Percentiles rank a stretch among this genome's conserved stretches.
phyloP scores from a whole-genome alignment of 2,888 invertebrate genomes.

The Drosophila rellima region DNA sequence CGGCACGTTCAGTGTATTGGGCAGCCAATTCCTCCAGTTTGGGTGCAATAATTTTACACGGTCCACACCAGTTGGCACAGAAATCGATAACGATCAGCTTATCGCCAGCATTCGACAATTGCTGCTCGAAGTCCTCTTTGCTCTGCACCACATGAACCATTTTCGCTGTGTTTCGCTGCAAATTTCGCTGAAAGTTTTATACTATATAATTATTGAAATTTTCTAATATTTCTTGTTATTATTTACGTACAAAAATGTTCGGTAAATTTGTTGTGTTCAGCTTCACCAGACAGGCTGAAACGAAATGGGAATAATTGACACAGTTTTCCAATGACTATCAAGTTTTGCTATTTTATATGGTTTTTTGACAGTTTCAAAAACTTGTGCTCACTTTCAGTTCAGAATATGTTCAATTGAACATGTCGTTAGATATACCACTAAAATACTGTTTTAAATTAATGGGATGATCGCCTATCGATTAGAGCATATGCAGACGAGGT shows the following conservation, averaged over 20 bases:
- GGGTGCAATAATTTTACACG: slow-evolving; percentile 95
- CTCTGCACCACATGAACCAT: slow-evolving; percentile 83
- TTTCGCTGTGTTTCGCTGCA: background rate
- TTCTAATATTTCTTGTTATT: background rate
- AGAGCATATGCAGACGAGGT: background rate
- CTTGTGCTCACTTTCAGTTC: background rate
- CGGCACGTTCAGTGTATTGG: slow-evolving; percentile 87
- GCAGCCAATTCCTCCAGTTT: slow-evolving; percentile 90
- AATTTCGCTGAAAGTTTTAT: background rate
- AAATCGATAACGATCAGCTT: slow-evolving; percentile 95
- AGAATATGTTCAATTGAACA: background rate
- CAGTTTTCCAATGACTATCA: background rate
- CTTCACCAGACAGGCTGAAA: slow-evolving; percentile 15
- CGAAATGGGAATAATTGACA: slow-evolving; percentile 8
- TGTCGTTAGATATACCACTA: background rate
- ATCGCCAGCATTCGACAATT: slow-evolving; percentile 90
- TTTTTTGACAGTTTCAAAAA: background rate
- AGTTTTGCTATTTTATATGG: background rate
- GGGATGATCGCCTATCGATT: slow-evolving; percentile 11
- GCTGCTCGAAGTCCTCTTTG: slow-evolving; percentile 88
- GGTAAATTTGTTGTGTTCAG: slow-evolving; percentile 1
- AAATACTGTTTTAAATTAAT: background rate
- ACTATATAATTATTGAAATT: background rate
- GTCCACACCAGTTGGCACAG: slow-evolving; percentile 96
- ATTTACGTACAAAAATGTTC: slow-evolving; percentile 9